Evolutionary conservation across 2,888 invertebrate species (phyloP), one percentile per base, ranked within the genome.

Genomic region (Xanthia icteritia): DNA sequence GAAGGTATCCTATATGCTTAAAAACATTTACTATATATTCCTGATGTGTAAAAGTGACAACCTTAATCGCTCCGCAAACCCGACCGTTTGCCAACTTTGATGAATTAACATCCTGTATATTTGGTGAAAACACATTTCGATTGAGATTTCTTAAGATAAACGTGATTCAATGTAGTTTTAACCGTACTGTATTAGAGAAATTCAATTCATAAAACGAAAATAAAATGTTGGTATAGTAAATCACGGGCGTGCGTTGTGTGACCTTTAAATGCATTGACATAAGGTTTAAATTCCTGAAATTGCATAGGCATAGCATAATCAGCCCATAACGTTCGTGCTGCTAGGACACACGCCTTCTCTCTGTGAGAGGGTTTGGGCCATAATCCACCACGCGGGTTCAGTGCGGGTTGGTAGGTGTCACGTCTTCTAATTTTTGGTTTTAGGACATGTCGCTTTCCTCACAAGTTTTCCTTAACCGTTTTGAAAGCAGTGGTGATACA

Each of bases 101-200:
- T 64, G 69, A 83, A 85, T 88, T 82, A 84, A 82, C 76, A 83
- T 56, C 75, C 75, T 73, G 73, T 81, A 76, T 81, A 76, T 84
- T 84, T 81, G 67, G 42, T 70, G 58, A 81, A 72, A 63, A 77
- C 67, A 79, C 45, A 61, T 82, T 82, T 75, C n/a, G n/a, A 56
- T 70, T 79, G 4, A 39, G 27, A 23, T 65, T 67, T 60, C 68
- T 71, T 42, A n/a, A 60, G 36, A 20, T 68, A 64, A 65, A 71
- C 60, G 27, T 61, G 42, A 20, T 70, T 63, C 0, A 36, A 76
- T 60, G 67, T 51, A 63, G 36, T 81, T 81, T 67, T 11, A 67
- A 63, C 27, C 13, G 51, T 45, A 6, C 1, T 58, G 27, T 56
- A 17, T 48, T 64, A 8, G 13, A 23, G 36, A 56, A 20, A 51